Evolutionary conservation across 2,797 vertebrate species (phyloP).

Genomic region (Peromyscus nudipes): DNA sequence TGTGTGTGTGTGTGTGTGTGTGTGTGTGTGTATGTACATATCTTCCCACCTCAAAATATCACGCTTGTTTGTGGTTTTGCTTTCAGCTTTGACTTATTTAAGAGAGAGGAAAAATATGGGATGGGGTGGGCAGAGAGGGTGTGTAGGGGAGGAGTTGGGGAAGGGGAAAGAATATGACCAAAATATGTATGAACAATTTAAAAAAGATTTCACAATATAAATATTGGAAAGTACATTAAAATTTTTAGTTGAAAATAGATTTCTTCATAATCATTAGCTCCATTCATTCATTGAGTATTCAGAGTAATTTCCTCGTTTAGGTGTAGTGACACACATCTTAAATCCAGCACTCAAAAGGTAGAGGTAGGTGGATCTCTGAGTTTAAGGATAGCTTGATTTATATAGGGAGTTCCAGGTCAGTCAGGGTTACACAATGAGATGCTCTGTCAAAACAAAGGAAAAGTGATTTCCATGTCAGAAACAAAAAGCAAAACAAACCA

Average conservation of each 20-base stretch:
- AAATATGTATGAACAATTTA: not conserved
- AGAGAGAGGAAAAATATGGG: not conserved
- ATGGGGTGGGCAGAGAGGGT: not conserved
- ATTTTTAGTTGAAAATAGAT: conserved; percentile 32
- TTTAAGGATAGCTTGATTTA: not conserved
- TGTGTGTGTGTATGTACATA: too few relatives aligned
- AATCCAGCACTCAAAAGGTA: not conserved
- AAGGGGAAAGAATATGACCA: not conserved
- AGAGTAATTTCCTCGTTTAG: conserved; percentile 12
- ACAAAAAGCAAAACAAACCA: not conserved
- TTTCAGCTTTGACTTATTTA: not conserved
- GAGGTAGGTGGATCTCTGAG: not conserved
- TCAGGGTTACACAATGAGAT: not conserved
- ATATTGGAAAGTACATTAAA: conserved; percentile 42
- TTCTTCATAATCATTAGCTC: conserved; percentile 27
- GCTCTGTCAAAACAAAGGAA: not conserved
- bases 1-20: too few relatives aligned
- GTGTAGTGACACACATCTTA: not conserved
- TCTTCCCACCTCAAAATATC: too few relatives aligned
- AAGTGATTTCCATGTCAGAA: not conserved
- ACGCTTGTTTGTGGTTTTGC: not conserved
- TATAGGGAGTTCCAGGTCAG: not conserved
- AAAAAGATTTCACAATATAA: conserved; percentile 2
- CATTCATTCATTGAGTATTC: conserved; percentile 52
- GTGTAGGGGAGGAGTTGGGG: not conserved